Conservation (phyloP, 2,113 vertebrate genomes). For the Dicrurus megarhynchus region DNA sequence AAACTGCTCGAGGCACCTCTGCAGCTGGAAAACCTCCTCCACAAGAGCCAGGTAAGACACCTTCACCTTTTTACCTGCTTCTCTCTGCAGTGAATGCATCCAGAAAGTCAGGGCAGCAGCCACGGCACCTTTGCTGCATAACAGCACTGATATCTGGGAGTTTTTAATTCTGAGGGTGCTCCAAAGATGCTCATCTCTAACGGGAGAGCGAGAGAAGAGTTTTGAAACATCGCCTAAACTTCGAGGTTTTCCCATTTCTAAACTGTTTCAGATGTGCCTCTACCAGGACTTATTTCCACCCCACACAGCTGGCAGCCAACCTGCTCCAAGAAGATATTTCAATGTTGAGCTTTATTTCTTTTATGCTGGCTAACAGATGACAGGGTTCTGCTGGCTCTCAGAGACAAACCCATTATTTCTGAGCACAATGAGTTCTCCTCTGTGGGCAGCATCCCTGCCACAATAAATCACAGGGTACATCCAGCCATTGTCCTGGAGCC, state of each 20-base stretch:
- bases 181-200: not conserved
- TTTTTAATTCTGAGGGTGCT: not conserved
- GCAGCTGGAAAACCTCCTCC: not conserved
- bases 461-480: not conserved
- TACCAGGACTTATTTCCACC: not conserved
- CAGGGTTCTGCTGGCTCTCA: not conserved
- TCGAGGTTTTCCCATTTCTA: not conserved
- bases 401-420: not conserved
- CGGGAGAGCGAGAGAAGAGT: not conserved
- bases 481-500: constrained; percentile 11
- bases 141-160: accelerated
- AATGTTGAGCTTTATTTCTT: not conserved
- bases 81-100: not conserved
- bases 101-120: not conserved
- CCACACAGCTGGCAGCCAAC: not conserved
- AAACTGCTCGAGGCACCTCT: not conserved
- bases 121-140: not conserved
- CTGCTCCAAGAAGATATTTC: not conserved
- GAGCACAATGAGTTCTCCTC: not conserved
- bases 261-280: not conserved
- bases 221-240: not conserved
- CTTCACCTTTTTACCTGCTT: not conserved
- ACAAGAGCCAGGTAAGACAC: constrained; percentile 35
- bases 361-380: not conserved
- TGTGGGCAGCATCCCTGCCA: not conserved